Base-by-base conservation (phyloP, 1,140 invertebrate genomes). In the Drosophila tani region DNA sequence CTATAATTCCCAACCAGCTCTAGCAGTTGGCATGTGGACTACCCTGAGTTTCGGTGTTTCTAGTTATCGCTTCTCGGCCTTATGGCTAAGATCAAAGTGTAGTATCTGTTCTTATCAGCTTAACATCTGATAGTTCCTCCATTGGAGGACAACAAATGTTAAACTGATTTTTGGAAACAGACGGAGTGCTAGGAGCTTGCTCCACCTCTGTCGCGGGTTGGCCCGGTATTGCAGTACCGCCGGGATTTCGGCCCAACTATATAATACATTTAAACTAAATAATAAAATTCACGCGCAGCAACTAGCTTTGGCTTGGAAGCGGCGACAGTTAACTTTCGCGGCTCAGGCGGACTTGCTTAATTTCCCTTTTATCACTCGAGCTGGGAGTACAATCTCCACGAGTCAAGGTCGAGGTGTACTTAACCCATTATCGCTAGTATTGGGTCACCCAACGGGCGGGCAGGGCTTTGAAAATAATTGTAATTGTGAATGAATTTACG, bases 41-140 rank as follows among this genome's bases (percentile, higher is more conserved):
- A 15, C 14, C 32, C 1, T 1, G 1, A 1, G 12, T 19, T 40
- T 41, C 1, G 11, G 11, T 46, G 2, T 19, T 35, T 40, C 38
- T 0, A 67, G 75, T 84, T 90, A 90, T 91, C 87, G 87, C 92
- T 93, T 93, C 93, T 93, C 92, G 93, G 93, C 93, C 93, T 93
- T 91, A 92, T 93, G 93, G 93, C 93, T 93, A 93, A 94, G 93
- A 93, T 93, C 93, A 93, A 93, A 94, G 93, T 93, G 93, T 94
- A 93, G 93, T 94, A 93, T 95, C 94, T 95, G 94, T 95, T 95
- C 94, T 95, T 94, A 94, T 95, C 94, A 94, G 94, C 94, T 95
- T 94, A 95, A 94, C 79, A 71, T 77, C 59, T 57, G 49, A 82
- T 75, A 65, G 77, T 78, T 79, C 69, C 67, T 79, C 77, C 75